A percentile compares a stretch with the other conserved stretches of the same genome.
Evolutionary conservation across 2,888 invertebrate genomes (phyloP).

Genomic region (Molorchus minor): DNA sequence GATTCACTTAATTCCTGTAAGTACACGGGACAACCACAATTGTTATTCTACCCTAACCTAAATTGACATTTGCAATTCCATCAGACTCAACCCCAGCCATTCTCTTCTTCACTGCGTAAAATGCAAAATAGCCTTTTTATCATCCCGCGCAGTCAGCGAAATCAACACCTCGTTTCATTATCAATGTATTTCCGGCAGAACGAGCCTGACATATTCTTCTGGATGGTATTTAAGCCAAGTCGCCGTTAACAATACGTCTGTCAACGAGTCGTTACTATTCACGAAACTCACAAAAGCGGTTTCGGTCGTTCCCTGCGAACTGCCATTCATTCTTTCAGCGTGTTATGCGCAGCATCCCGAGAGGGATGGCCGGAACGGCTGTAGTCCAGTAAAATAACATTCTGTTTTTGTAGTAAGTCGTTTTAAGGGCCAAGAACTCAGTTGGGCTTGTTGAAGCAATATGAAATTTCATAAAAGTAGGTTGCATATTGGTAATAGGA

Average conservation of each 20-base stretch:
- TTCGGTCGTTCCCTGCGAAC: conserved; percentile 13
- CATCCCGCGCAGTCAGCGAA: conserved; percentile 10
- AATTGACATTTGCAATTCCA: conserved; percentile 10
- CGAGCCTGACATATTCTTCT: conserved; percentile 37
- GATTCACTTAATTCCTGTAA: too few species aligned
- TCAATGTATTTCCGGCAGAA: conserved; percentile 38
- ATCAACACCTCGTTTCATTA: conserved; percentile 31
- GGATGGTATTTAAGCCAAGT: conserved; percentile 36
- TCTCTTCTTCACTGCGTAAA: neutral
- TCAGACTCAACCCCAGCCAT: neutral
- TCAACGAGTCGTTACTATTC: conserved; percentile 29
- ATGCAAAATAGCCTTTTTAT: conserved; percentile 12
- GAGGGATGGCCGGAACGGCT: neutral
- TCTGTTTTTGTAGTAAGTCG: neutral
- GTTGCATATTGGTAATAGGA: too few species aligned
- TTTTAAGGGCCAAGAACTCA: too few species aligned
- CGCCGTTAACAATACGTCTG: conserved; percentile 39
- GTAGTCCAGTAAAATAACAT: neutral
- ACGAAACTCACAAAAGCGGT: conserved; percentile 24
- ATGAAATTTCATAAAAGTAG: too few species aligned
- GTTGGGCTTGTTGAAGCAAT: too few species aligned
- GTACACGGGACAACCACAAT: too few species aligned
- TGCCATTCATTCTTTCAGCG: conserved; percentile 28
- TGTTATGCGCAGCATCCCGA: neutral
- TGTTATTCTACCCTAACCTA: too few species aligned